Percentiles rank a stretch among this genome's conserved stretches.
These are phyloP conservation scores for Melieria crassipennis DNA, from an alignment of 2,888 invertebrate species.

Conservation along the genomic window DNA sequence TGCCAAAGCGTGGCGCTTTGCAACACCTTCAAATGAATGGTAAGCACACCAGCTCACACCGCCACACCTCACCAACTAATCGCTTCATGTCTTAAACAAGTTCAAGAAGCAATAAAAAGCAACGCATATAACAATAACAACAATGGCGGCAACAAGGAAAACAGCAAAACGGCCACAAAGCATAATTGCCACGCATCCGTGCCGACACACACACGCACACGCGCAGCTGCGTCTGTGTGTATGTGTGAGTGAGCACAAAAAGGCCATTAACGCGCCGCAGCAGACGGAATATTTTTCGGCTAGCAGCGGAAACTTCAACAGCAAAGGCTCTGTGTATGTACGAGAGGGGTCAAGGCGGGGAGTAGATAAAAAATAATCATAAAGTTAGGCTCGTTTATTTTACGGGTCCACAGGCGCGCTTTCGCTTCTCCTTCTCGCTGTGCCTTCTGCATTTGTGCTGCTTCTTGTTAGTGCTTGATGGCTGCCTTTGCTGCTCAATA, in stretches of 20 bases:
- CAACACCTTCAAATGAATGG: no score
- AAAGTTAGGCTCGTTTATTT: constrained; percentile 46
- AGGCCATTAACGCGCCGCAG: constrained; percentile 4
- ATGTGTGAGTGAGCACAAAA: background rate
- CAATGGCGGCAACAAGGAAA: background rate
- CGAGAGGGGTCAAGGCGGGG: background rate
- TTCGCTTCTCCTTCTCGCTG: background rate
- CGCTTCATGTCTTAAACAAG: no score
- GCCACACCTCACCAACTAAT: no score
- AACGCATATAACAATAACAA: constrained; percentile 3
- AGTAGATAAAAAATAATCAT: constrained; percentile 44
- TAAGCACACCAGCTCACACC: no score
- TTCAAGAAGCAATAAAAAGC: no score
- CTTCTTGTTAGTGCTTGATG: background rate
- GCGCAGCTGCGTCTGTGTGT: no score
- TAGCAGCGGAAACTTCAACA: background rate
- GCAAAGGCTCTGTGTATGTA: background rate
- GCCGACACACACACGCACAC: background rate
- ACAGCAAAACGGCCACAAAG: background rate
- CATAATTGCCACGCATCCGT: constrained; percentile 2
- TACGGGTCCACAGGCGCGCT: constrained; percentile 29
- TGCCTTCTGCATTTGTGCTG: background rate
- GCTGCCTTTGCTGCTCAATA: background rate
- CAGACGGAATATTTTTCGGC: constrained; percentile 4
- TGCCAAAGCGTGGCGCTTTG: no score